Evolutionary conservation across 2,888 invertebrate genomes (phyloP).

Genomic region (Kryphioiulus occultus): DNA sequence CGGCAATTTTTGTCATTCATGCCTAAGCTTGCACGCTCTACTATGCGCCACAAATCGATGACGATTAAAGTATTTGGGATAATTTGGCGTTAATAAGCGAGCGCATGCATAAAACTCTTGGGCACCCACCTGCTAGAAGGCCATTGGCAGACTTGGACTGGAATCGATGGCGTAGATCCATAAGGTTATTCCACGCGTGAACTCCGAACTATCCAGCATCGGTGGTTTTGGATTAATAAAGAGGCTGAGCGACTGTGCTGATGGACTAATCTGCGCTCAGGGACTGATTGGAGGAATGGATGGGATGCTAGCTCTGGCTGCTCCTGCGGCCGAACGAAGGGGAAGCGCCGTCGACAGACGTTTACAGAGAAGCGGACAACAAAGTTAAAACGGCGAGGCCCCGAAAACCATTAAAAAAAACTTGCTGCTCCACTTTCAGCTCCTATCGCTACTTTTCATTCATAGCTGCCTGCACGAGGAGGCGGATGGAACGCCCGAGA

Average conservation of each 20-base stretch:
- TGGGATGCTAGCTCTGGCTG: background rate
- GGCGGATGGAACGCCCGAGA: background rate
- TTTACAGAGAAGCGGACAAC: background rate
- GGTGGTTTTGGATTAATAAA: background rate
- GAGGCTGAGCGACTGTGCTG: background rate
- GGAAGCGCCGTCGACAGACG: background rate
- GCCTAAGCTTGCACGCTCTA: too few relatives aligned
- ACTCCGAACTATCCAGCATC: conserved; percentile 26
- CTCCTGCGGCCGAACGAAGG: background rate
- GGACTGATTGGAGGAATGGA: background rate
- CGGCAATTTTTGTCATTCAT: too few relatives aligned
- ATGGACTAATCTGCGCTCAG: background rate
- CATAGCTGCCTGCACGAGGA: background rate
- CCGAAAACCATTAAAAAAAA: conserved; percentile 13
- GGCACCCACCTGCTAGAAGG: background rate
- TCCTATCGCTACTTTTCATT: background rate
- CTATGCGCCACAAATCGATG: background rate
- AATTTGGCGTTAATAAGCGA: background rate
- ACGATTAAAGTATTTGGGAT: too few relatives aligned
- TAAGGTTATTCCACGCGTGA: conserved; percentile 22
- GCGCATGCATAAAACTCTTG: background rate
- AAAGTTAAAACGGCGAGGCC: background rate
- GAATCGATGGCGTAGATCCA: conserved; percentile 31
- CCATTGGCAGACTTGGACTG: background rate
- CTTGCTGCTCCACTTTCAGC: conserved; percentile 26